Evolutionary conservation across 2,888 invertebrate species (phyloP).

Genomic region (Morpho deidamia): DNA sequence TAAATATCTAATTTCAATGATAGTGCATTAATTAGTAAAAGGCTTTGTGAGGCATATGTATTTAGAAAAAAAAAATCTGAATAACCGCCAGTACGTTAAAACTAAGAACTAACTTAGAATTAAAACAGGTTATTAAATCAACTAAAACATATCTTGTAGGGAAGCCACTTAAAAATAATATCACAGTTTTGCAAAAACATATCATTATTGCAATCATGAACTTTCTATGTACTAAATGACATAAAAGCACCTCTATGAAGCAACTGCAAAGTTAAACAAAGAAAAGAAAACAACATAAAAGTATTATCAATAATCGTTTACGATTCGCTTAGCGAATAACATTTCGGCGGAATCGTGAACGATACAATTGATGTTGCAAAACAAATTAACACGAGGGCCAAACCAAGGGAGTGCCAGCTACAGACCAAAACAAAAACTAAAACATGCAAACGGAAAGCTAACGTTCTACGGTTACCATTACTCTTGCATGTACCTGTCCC

Average conservation of each 20-base stretch:
- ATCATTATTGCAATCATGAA: conserved; percentile 48
- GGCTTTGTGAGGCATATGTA: neutral
- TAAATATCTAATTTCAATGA: too few species aligned
- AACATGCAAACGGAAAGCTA: conserved; percentile 68
- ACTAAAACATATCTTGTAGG: conserved; percentile 4
- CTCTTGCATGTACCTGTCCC: conserved; percentile 37
- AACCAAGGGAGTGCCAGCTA: conserved; percentile 77
- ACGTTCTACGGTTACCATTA: conserved; percentile 47
- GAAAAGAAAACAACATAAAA: neutral
- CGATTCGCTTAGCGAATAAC: neutral
- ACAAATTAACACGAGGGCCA: conserved; percentile 64
- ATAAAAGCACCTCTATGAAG: conserved; percentile 24
- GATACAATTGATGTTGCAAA: conserved; percentile 3
- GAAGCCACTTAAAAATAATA: conserved; percentile 41
- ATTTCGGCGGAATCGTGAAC: neutral
- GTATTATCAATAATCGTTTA: neutral
- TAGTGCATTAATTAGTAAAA: too few species aligned
- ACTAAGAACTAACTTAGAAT: neutral
- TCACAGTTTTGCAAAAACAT: conserved; percentile 58
- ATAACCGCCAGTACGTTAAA: too few species aligned
- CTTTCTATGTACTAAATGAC: conserved; percentile 34
- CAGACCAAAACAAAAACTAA: conserved; percentile 54
- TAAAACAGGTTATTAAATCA: neutral
- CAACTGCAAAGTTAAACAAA: conserved; percentile 26
- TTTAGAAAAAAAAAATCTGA: too few species aligned